Evolutionary conservation across 2,888 invertebrate genomes (phyloP).

Genomic region (Aromia moschata): DNA sequence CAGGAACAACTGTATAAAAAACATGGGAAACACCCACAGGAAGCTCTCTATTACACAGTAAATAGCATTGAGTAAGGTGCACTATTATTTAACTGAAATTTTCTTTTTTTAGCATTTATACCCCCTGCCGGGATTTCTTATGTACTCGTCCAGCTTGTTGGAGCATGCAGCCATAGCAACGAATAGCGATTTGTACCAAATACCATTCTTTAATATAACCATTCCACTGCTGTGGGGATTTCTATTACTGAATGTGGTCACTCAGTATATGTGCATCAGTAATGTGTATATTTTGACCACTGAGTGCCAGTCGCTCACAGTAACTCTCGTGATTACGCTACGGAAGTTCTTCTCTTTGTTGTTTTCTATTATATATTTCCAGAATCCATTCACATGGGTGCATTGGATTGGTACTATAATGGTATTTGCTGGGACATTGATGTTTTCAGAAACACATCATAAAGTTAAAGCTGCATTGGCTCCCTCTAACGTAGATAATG

Average conservation of each 20-base stretch:
- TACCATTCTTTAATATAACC: conserved; percentile 69
- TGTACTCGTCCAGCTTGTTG: conserved; percentile 80
- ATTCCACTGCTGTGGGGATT: conserved; percentile 82
- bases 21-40: conserved; percentile 91
- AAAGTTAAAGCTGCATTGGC: conserved; percentile 24
- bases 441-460: conserved; percentile 40
- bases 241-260: conserved; percentile 82
- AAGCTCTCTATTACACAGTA: conserved; percentile 86
- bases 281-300: conserved; percentile 95
- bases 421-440: conserved; percentile 91
- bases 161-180: conserved; percentile 80
- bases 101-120: conserved; percentile 77
- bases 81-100: conserved; percentile 6
- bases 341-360: conserved; percentile 94
- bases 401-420: conserved; percentile 92
- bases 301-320: conserved; percentile 92
- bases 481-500: neutral
- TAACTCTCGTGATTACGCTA: conserved; percentile 94
- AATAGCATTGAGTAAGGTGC: conserved; percentile 41
- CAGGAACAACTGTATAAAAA: conserved; percentile 86
- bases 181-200: conserved; percentile 67
- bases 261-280: conserved; percentile 94
- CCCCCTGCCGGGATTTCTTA: conserved; percentile 88
- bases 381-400: conserved; percentile 89
- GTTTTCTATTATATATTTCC: conserved; percentile 95